Base-by-base conservation (phyloP, 2,888 invertebrate genomes). In the Himalopsyche kuldschensis region DNA sequence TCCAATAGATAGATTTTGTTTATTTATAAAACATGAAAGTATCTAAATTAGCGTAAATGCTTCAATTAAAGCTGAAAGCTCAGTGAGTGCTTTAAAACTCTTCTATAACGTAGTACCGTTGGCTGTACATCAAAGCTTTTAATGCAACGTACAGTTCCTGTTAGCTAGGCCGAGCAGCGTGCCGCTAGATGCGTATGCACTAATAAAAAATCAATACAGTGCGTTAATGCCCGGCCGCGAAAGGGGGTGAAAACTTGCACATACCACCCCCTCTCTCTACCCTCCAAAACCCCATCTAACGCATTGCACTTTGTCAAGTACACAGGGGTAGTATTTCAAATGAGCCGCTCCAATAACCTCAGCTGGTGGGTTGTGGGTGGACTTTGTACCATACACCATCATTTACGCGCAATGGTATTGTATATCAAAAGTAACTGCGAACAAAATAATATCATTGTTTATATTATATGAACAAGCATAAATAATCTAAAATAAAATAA, bases 191-290 rank as follows among this genome's bases (percentile, higher is more conserved):
- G 86, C 85, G 86, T 86, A 85, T 86, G 86, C 86, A 86, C 86
- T 86, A 86, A 86, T 86, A 86, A 86, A 86, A 86, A 86, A 86
- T 86, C 86, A 86, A 86, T 86, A 86, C 86, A 85, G 85, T 86
- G 86, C 86, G 86, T 86, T 86, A 84, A 24, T 32, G 76, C 30
- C 47, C 46, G 30, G 63, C 46, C 27, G 46, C 20, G 55, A 55
- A 46, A 78, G 47, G 76, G 75, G 31, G 47, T 47, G 46, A 78
- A 24, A 30, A 41, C 47, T 47, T 47, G 46, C 47, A 32, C 83
- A 78, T 20, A 81, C 35, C 81, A 48, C 75, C 76, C 84, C 80
- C 75, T 27, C 84, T 77, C 78, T 47, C 78, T 17, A 24, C 27
- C 78, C 47, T 20, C 83, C 80, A 17, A 80, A 32, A 78, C 75